Evolutionary conservation across 1,140 invertebrate species (phyloP).

Genomic region (Agrypnia vestita): DNA sequence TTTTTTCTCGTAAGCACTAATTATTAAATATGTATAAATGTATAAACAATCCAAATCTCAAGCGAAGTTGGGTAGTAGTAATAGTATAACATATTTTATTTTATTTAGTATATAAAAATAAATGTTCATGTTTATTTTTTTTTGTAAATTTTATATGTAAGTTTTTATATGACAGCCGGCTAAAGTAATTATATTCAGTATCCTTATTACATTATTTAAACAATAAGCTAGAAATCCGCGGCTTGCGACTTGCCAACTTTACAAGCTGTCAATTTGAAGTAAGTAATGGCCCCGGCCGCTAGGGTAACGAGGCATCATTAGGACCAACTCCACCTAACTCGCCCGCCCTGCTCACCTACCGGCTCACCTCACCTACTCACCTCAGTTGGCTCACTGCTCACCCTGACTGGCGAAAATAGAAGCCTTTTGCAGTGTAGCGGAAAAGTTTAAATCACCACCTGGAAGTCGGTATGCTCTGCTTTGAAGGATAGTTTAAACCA

Average conservation of each 20-base stretch:
- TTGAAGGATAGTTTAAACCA: too few relatives aligned
- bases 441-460: constrained; percentile 38
- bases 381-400: background rate
- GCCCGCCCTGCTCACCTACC: background rate
- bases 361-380: background rate
- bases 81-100: too few relatives aligned
- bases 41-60: too few relatives aligned
- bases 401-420: constrained; percentile 13
- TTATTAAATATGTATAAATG: too few relatives aligned
- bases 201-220: background rate
- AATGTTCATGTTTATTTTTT: too few relatives aligned
- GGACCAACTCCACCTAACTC: constrained; percentile 23
- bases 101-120: too few relatives aligned
- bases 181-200: too few relatives aligned
- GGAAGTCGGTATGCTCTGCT: too few relatives aligned
- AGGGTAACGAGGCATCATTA: constrained; percentile 45
- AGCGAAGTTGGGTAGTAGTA: too few relatives aligned
- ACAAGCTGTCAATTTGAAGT: constrained; percentile 35
- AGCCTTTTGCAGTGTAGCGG: constrained; percentile 25
- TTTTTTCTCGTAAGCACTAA: too few relatives aligned
- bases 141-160: too few relatives aligned
- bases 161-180: too few relatives aligned
- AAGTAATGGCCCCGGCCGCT: constrained; percentile 19
- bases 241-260: background rate
- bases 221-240: background rate